These are phyloP conservation scores for Cryptoblepharus egeriae DNA, from an alignment of 2,797 vertebrate species.

Conservation along the genomic window DNA sequence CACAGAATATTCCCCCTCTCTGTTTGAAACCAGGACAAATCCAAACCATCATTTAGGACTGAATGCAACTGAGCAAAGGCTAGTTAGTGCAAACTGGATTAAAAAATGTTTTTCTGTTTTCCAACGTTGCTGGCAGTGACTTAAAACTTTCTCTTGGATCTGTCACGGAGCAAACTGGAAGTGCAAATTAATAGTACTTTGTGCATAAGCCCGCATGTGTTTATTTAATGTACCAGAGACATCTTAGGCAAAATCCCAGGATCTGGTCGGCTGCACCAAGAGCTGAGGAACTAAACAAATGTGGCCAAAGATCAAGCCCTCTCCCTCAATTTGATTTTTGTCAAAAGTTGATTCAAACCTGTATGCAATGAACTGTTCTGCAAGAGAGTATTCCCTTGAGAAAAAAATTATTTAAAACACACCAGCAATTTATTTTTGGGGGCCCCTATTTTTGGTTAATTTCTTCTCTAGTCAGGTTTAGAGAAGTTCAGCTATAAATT, in stretches of 20 bases:
- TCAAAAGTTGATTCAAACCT: not conserved
- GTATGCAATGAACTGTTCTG: too few relatives aligned
- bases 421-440: too few relatives aligned
- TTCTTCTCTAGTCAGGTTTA: not conserved
- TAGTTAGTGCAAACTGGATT: too few relatives aligned
- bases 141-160: not conserved
- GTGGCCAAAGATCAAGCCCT: not conserved
- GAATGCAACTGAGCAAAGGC: not conserved
- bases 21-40: not conserved
- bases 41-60: not conserved
- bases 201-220: not conserved
- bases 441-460: too few relatives aligned
- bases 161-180: not conserved
- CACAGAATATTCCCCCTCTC: not conserved
- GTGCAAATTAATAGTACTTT: not conserved
- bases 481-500: not conserved
- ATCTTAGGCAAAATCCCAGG: not conserved
- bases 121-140: not conserved
- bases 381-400: too few relatives aligned
- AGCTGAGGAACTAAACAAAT: not conserved
- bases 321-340: not conserved
- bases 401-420: too few relatives aligned
- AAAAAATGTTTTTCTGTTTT: not conserved
- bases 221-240: not conserved
- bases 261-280: not conserved